Evolutionary conservation across 2,113 vertebrate genomes (phyloP), one percentile per base, ranked within the genome.

Genomic region (Lycocorax pyrrhopterus): DNA sequence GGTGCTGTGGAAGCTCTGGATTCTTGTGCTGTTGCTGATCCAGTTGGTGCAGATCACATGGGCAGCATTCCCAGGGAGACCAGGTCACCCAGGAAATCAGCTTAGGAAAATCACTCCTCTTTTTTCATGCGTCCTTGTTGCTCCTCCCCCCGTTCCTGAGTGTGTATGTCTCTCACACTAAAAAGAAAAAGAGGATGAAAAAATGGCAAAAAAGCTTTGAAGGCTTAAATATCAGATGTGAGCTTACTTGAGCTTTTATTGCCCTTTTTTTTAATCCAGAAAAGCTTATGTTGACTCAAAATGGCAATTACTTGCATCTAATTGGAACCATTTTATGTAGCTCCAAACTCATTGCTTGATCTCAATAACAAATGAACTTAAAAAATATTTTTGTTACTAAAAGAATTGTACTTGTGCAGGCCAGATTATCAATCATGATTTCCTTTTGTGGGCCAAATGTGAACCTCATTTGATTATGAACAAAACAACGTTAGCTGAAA

Each of bases 61-160:
- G 87, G 92, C 77, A 94, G 87, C 94, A 92, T 97, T 98, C 97
- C 94, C n/a, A 94, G 89, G 67, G 90, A 96, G 88, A 51, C 90
- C 39, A 66, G 96, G 96, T 97, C 96, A 97, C 92, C 95, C 88
- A 35, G 47, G 86, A 96, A 94, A 94, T 87, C 95, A 95, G 89
- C 97, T 98, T 98, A 97, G 97, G 94, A 97, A 98, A 96, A 97
- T 96, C 96, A 96, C 95, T 97, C 93, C 94, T 96, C 87, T 93
- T 52, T 84, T 94, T 95, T 73, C 68, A 26, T 86, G 41, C 10
- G 6, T 90, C 91, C 52, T 43, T 63, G 16, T 69, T 87, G 15
- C 75, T 85, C 46, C 33, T 89, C 6, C 69, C 32, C 63, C 4
- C 2, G 1, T 66, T 80, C 49, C 62, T 60, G 3, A 11, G 1